Conservation (phyloP, 2,113 vertebrate genomes). For the Pterocles gutturalis region DNA sequence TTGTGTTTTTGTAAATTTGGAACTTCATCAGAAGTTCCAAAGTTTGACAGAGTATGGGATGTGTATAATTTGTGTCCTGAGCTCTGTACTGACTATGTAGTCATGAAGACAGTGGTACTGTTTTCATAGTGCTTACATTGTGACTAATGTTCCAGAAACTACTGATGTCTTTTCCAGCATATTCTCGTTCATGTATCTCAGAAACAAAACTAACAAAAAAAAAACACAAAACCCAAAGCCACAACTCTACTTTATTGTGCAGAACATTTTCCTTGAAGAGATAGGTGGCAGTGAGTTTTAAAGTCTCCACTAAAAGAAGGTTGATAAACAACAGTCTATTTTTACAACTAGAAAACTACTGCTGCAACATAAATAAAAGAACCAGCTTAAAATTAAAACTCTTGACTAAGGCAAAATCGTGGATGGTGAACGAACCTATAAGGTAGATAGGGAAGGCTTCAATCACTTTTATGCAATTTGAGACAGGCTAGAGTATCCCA, state of each 20-base stretch:
- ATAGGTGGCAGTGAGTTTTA: neutral
- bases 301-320: neutral
- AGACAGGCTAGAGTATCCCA: neutral
- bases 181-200: neutral
- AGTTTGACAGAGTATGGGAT: neutral
- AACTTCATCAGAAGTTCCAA: neutral
- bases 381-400: neutral
- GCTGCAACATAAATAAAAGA: neutral
- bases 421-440: neutral
- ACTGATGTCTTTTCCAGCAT: neutral
- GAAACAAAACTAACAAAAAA: neutral
- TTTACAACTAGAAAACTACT: neutral
- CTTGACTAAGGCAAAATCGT: neutral
- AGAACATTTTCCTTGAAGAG: neutral
- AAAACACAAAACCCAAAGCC: fast-evolving
- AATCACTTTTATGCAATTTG: neutral
- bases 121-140: neutral
- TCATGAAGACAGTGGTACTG: neutral
- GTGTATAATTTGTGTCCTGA: neutral
- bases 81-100: neutral
- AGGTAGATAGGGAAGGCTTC: neutral
- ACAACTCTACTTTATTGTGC: neutral
- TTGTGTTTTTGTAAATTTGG: neutral
- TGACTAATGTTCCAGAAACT: neutral
- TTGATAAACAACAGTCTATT: neutral